phyloP scores from a whole-genome alignment of 1,140 invertebrate genomes.

The Lerema accius region DNA sequence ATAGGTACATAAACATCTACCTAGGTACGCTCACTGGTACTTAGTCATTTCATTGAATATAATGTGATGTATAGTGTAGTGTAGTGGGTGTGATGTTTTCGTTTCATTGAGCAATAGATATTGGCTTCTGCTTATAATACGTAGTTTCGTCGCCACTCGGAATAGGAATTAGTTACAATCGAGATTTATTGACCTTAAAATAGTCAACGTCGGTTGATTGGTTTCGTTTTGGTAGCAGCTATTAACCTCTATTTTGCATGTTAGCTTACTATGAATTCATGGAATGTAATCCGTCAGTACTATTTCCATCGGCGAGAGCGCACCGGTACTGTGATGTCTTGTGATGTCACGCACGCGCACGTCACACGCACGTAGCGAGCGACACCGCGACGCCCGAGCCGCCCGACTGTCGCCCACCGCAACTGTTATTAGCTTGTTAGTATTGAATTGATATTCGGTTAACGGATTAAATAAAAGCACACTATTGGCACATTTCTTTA shows the following conservation, averaged over 20 bases:
- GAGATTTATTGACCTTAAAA: background rate
- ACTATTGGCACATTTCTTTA: background rate
- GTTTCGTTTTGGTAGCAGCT: background rate
- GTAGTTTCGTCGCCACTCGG: background rate
- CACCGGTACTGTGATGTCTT: slow-evolving; percentile 37
- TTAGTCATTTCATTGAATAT: slow-evolving; percentile 25
- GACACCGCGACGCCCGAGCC: too few relatives aligned
- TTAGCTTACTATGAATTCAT: slow-evolving; percentile 36
- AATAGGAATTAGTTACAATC: background rate
- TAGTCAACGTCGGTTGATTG: background rate
- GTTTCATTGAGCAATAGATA: slow-evolving; percentile 30
- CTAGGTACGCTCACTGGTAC: background rate
- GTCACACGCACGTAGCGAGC: slow-evolving; percentile 33
- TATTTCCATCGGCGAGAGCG: slow-evolving; percentile 52
- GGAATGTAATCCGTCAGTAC: slow-evolving; percentile 52
- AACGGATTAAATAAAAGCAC: background rate
- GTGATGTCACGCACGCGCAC: slow-evolving; percentile 43
- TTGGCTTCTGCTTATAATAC: slow-evolving; percentile 6
- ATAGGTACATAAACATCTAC: too few relatives aligned
- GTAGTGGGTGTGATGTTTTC: slow-evolving; percentile 22
- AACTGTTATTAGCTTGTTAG: too few relatives aligned
- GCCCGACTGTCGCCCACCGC: slow-evolving; percentile 34
- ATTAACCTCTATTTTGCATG: slow-evolving; percentile 12
- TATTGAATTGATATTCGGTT: background rate
- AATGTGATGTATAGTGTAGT: slow-evolving; percentile 4